Conservation (phyloP, 2,113 vertebrate species). For the Gallinago media region DNA sequence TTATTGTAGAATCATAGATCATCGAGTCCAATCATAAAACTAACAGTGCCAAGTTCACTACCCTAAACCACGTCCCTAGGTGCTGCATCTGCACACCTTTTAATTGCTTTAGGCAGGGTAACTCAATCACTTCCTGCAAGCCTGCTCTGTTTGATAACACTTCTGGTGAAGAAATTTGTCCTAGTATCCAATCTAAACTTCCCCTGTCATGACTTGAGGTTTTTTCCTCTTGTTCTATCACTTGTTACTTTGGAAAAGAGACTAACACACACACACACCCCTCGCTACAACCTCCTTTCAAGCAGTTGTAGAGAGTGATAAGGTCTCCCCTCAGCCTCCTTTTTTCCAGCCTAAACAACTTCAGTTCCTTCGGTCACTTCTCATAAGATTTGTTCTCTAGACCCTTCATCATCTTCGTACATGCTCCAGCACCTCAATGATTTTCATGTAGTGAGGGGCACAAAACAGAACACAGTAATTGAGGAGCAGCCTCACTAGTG, state of each 20-base stretch:
- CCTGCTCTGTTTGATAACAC: neutral
- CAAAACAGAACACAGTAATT: too few relatives aligned
- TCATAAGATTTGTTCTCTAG: too few relatives aligned
- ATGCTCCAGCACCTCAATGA: too few relatives aligned
- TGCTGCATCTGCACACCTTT: neutral
- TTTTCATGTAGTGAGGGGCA: too few relatives aligned
- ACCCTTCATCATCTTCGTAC: too few relatives aligned
- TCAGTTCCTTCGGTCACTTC: too few relatives aligned
- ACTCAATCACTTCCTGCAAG: neutral
- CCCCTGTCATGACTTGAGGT: neutral
- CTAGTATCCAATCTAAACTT: neutral
- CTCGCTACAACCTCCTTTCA: neutral
- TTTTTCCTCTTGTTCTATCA: neutral
- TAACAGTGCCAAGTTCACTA: neutral
- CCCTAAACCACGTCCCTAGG: neutral
- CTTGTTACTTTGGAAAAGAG: neutral
- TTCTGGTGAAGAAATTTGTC: neutral
- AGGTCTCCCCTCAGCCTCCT: neutral
- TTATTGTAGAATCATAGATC: neutral
- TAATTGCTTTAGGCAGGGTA: neutral
- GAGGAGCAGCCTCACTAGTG: too few relatives aligned
- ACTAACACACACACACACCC: neutral
- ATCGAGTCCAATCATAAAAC: accelerated
- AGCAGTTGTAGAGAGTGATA: accelerated
- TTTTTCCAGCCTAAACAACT: too few relatives aligned